These are phyloP conservation scores for Sylvicola fuscatus DNA, from an alignment of 2,888 invertebrate species.

Conservation along the genomic window DNA sequence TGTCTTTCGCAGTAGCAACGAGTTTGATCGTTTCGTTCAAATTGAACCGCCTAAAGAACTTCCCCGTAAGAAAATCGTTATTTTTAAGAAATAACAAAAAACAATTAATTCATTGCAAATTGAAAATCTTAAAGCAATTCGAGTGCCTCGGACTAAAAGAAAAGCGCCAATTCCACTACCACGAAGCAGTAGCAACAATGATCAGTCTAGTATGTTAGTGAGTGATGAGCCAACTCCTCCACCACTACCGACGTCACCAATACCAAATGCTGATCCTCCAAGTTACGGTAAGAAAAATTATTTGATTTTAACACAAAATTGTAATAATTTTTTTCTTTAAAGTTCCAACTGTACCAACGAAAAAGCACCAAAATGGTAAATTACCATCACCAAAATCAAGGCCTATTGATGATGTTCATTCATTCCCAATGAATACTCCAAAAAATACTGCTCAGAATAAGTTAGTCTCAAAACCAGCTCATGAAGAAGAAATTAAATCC, in stretches of 20 bases:
- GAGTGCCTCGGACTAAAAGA: not conserved
- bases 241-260: not conserved
- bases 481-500: too few relatives aligned
- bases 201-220: constrained; percentile 1
- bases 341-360: too few relatives aligned
- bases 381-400: too few relatives aligned
- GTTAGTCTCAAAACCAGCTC: too few relatives aligned
- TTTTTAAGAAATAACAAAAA: constrained; percentile 1
- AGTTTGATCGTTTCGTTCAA: constrained; percentile 16
- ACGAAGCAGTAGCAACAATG: constrained; percentile 2
- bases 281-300: too few relatives aligned
- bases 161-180: not conserved
- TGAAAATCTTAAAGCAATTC: not conserved
- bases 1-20: constrained; percentile 16
- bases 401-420: too few relatives aligned
- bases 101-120: not conserved
- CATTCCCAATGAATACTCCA: too few relatives aligned
- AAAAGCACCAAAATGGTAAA: too few relatives aligned
- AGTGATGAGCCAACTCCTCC: constrained; percentile 3
- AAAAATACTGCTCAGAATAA: too few relatives aligned
- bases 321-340: too few relatives aligned
- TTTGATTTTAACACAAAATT: too few relatives aligned
- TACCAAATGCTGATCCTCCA: constrained; percentile 1
- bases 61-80: constrained; percentile 16
- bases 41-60: constrained; percentile 15